Percentiles rank a stretch among this genome's conserved stretches.
phyloP scores from a whole-genome alignment of 2,888 invertebrate genomes.

The Didymodactylos carnosus region DNA sequence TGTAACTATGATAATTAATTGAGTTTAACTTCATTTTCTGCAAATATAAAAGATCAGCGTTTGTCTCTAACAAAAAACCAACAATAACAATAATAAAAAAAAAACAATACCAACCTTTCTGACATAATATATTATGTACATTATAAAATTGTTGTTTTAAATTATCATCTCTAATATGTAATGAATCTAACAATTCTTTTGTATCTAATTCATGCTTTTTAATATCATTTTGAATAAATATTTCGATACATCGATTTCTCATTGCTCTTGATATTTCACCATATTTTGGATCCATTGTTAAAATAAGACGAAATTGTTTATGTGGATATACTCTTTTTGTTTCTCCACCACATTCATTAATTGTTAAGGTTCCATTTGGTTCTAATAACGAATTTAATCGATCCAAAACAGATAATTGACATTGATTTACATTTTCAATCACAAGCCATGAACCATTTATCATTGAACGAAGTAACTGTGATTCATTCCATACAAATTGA shows the following conservation, averaged over 20 bases:
- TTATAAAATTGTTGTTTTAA: not conserved
- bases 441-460: slow-evolving; percentile 36
- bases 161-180: not conserved
- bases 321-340: slow-evolving; percentile 52
- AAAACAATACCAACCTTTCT: not conserved
- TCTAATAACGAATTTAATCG: slow-evolving; percentile 83
- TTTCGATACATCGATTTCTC: slow-evolving; percentile 89
- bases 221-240: slow-evolving; percentile 37
- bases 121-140: not conserved
- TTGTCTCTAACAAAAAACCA: no score
- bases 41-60: no score
- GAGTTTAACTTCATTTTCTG: no score
- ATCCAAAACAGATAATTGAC: slow-evolving; percentile 43
- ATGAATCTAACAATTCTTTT: not conserved
- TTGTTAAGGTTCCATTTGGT: slow-evolving; percentile 62
- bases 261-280: slow-evolving; percentile 93
- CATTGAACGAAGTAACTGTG: slow-evolving; percentile 35
- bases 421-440: slow-evolving; percentile 65
- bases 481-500: slow-evolving; percentile 38
- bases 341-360: slow-evolving; percentile 61
- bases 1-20: no score
- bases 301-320: slow-evolving; percentile 46
- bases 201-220: not conserved
- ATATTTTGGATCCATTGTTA: slow-evolving; percentile 33
- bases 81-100: no score